Base-by-base conservation (phyloP, 1,140 invertebrate species). In the Dryas iulia region DNA sequence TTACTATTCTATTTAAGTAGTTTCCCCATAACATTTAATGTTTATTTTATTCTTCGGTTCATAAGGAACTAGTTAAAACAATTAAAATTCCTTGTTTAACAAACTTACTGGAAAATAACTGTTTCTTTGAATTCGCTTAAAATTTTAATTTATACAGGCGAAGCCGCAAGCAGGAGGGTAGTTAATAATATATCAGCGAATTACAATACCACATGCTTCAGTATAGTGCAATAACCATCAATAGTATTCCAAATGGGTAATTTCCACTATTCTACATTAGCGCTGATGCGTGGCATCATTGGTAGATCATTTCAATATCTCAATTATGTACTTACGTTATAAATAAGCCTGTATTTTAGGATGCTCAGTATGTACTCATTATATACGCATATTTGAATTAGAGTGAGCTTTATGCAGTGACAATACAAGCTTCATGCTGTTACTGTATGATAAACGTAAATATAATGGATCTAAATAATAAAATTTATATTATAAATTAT, bases 191-290 rank as follows among this genome's bases (percentile, higher is more conserved):
- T 35, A 35, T 24, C 58, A 24, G 21, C 25, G 6, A 6, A 12
- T 28, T 56, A 39, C 5, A 59, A 26, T 14, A 39, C 33, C 8
- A 25, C 31, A 59, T 59, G 11, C 24, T 59, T 14, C 31, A 59
- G 11, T 25, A 0, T 39, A 39, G 12, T 39, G 21, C 31, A 35
- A 59, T 59, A 47, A 60, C 12, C 33, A 14, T 60, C 25, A 47
- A 47, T 47, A 47, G 39, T 39, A 24, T 0, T 60, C 24, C 12
- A 60, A 60, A 35, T 60, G 25, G 33, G 33, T 60, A 47, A 47
- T 60, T 60, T 47, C 59, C 33, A 60, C 59, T 39, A 39, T 39
- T 60, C 59, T 26, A 60, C 59, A 60, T 60, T 60, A 39, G 59
- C 25, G 18, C 7, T 21, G 39, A 60, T 35, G 39, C 31, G 33